phyloP scores from a whole-genome alignment of 2,888 invertebrate genomes.

The Megalurothrips usitatus region DNA sequence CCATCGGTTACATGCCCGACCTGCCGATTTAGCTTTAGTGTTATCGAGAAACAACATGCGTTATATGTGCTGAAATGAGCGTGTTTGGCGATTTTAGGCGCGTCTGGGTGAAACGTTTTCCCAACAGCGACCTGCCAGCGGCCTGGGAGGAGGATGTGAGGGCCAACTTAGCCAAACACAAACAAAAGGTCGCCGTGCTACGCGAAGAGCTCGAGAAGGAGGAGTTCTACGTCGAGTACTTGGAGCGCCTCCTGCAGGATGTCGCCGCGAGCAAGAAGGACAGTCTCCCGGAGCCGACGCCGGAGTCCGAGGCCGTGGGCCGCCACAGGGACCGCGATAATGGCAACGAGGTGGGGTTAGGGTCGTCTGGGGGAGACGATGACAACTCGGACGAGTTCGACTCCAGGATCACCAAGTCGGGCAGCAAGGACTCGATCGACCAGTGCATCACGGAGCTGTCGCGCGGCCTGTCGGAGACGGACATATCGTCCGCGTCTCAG shows the following conservation, averaged over 20 bases:
- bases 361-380: conserved; percentile 36
- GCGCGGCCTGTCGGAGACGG: conserved; percentile 37
- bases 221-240: conserved; percentile 83
- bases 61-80: conserved; percentile 55
- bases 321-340: conserved; percentile 29
- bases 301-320: conserved; percentile 38
- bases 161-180: conserved; percentile 83
- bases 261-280: conserved; percentile 50
- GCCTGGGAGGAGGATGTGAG: conserved; percentile 92
- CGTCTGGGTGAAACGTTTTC: conserved; percentile 87
- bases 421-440: conserved; percentile 47
- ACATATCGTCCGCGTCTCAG: background rate
- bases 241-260: conserved; percentile 77
- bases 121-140: conserved; percentile 82
- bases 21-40: background rate
- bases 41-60: background rate
- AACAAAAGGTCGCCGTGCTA: conserved; percentile 58
- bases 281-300: conserved; percentile 33
- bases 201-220: conserved; percentile 85
- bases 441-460: conserved; percentile 71
- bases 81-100: conserved; percentile 87
- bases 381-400: conserved; percentile 34
- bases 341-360: conserved; percentile 28
- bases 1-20: background rate
- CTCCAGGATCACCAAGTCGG: conserved; percentile 36